These are phyloP conservation scores for Toxonevra muliebris DNA, from an alignment of 2,888 invertebrate species.

Conservation along the genomic window DNA sequence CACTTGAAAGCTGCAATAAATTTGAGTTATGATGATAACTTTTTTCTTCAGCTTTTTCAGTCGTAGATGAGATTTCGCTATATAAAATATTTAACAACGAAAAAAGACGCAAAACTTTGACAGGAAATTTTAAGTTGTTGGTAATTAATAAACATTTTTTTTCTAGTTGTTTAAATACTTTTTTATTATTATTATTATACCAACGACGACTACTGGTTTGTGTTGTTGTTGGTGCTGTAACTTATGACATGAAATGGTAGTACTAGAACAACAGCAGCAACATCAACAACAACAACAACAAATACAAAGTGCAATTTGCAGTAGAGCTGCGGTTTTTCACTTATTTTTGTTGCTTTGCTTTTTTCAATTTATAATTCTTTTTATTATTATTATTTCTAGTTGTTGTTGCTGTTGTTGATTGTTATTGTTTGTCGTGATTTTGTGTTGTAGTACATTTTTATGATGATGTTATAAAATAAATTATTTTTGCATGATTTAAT, in stretches of 20 bases:
- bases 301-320: constrained; percentile 1
- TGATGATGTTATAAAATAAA: constrained; percentile 12
- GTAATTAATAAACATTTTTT: constrained; percentile 24
- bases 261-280: constrained; percentile 35
- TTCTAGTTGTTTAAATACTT: background rate
- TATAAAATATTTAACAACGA: background rate
- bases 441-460: background rate
- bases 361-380: constrained; percentile 11
- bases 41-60: background rate
- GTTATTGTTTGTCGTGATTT: background rate
- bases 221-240: constrained; percentile 24
- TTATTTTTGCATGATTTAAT: constrained; percentile 9
- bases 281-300: constrained; percentile 17
- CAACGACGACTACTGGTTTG: background rate
- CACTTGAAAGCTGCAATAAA: background rate
- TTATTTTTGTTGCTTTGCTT: background rate
- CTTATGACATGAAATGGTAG: constrained; percentile 38
- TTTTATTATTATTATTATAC: constrained; percentile 2
- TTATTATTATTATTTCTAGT: background rate
- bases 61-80: background rate
- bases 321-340: background rate
- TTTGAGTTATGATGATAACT: constrained; percentile 16
- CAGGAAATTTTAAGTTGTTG: constrained; percentile 19
- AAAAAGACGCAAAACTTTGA: background rate
- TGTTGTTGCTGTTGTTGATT: background rate